Evolutionary conservation across 2,797 vertebrate species (phyloP).

Genomic region (Phrynocephalus forsythii): DNA sequence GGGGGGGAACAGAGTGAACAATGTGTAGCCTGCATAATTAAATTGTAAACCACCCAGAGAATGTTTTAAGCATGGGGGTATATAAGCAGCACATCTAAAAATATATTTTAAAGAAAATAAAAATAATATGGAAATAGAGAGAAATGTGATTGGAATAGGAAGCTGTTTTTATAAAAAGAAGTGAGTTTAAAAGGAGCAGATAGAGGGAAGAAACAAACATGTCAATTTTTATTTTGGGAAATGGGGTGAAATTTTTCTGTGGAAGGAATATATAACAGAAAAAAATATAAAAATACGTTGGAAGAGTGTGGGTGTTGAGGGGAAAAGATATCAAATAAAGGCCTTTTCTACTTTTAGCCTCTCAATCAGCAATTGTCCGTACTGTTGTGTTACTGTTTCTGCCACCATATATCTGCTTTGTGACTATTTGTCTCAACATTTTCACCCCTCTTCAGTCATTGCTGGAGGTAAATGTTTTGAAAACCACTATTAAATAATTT

Average conservation of each 20-base stretch:
- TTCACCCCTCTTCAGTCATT: background rate
- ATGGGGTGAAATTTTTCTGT: background rate
- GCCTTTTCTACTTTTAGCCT: background rate
- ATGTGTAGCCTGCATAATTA: too few relatives aligned
- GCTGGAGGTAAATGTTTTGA: background rate
- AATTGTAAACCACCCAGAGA: too few relatives aligned
- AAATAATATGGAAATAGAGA: background rate
- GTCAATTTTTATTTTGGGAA: background rate
- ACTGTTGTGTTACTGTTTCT: background rate
- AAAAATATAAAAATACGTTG: background rate
- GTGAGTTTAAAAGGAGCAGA: background rate
- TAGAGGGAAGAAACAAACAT: background rate
- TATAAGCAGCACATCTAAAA: too few relatives aligned
- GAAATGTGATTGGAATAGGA: background rate
- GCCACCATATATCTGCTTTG: background rate
- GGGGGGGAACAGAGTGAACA: too few relatives aligned
- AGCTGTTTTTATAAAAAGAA: background rate
- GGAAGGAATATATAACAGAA: background rate
- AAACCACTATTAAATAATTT: constrained; percentile 20
- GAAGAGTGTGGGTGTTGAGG: background rate
- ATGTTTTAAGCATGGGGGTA: too few relatives aligned
- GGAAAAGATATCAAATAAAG: background rate
- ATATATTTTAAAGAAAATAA: background rate
- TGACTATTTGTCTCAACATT: background rate
- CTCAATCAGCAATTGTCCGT: background rate